Evolutionary conservation across 2,113 vertebrate genomes (phyloP).

Genomic region (Myotis brandtii): DNA sequence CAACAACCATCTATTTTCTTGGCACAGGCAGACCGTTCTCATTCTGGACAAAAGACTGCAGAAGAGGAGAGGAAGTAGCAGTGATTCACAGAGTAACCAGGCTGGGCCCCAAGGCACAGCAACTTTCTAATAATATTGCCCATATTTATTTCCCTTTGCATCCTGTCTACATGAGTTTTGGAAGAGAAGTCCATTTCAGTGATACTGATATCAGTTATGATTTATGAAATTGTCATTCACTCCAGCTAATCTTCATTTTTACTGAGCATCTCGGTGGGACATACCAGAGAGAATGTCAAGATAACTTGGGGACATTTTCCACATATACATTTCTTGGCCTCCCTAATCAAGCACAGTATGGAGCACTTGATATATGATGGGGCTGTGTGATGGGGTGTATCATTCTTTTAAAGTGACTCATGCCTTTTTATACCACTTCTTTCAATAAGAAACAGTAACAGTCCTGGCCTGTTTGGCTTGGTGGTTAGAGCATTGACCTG

Average conservation of each 20-base stretch:
- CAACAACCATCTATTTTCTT: conserved; percentile 50
- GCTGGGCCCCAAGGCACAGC: background rate
- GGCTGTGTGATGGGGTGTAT: background rate
- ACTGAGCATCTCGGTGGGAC: background rate
- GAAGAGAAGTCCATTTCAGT: background rate
- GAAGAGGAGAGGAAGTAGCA: conserved; percentile 25
- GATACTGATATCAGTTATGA: background rate
- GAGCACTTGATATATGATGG: background rate
- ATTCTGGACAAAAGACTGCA: conserved; percentile 42
- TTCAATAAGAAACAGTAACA: background rate
- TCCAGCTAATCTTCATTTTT: background rate
- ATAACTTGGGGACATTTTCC: background rate
- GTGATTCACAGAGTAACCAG: conserved; percentile 58
- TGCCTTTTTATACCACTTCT: background rate
- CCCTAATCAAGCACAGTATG: background rate
- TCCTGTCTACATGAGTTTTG: background rate
- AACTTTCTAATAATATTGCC: conserved; percentile 25
- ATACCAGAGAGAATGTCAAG: background rate
- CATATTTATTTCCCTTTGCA: background rate
- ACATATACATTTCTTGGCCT: background rate
- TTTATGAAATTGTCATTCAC: conserved; percentile 28
- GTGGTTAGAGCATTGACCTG: background rate
- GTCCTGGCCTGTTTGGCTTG: background rate
- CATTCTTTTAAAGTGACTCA: background rate
- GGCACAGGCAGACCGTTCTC: conserved; percentile 17